These are phyloP conservation scores for Branchellion lobata DNA, from an alignment of 2,888 invertebrate species.

Conservation along the genomic window DNA sequence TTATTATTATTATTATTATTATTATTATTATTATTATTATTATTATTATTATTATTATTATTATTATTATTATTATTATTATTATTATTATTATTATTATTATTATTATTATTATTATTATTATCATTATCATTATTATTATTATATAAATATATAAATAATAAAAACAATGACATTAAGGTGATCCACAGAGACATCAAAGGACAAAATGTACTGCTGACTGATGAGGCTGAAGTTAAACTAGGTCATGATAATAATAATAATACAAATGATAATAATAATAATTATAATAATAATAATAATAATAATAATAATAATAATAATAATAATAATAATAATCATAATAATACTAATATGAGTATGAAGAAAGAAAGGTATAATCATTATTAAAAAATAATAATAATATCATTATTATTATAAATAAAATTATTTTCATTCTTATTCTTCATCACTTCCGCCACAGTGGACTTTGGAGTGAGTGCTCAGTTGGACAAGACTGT, in stretches of 20 bases:
- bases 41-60: too few species aligned
- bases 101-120: too few species aligned
- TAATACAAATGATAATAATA: too few species aligned
- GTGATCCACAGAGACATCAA: conserved; percentile 96
- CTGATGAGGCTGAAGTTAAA: conserved; percentile 99
- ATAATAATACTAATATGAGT: too few species aligned
- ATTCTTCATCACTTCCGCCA: too few species aligned
- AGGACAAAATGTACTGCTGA: conserved; percentile 92
- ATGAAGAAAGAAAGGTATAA: neutral
- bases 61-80: too few species aligned
- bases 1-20: too few species aligned
- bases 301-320: neutral
- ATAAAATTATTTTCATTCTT: neutral
- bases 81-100: too few species aligned
- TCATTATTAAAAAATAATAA: neutral
- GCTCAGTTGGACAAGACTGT: conserved; percentile 98
- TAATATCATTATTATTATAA: conserved; percentile 11
- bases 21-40: too few species aligned
- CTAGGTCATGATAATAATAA: too few species aligned
- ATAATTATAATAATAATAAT: neutral
- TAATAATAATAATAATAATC: neutral
- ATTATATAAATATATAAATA: too few species aligned
- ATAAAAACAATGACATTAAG: neutral
- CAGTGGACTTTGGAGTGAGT: conserved; percentile 98
- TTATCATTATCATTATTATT: too few species aligned